phyloP scores from a whole-genome alignment of 37 sponge, comb jelly and placozoan genomes.

The Haliclona indistincta region DNA sequence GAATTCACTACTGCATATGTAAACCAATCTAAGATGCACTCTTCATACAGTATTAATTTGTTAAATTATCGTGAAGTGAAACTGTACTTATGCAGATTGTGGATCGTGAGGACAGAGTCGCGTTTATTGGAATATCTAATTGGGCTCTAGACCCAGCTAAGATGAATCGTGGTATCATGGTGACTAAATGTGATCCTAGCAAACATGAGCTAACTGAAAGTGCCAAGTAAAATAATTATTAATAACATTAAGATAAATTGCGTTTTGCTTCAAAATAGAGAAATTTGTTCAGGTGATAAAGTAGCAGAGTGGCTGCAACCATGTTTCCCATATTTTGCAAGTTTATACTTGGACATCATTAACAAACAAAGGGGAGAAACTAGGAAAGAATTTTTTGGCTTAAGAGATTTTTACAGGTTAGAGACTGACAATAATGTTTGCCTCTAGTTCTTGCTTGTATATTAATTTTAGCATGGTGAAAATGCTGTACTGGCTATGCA shows the following conservation, averaged over 20 bases:
- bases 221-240: conserved; percentile 36
- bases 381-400: conserved; percentile 71
- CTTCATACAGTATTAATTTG: too few relatives aligned
- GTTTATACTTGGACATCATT: conserved; percentile 35
- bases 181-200: conserved; percentile 65
- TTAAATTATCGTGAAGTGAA: too few relatives aligned
- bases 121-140: conserved; percentile 93
- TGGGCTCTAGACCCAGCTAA: conserved; percentile 97
- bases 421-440: neutral
- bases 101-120: conserved; percentile 55
- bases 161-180: conserved; percentile 94
- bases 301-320: conserved; percentile 21
- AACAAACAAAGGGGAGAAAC: neutral
- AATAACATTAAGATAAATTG: neutral
- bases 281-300: conserved; percentile 40
- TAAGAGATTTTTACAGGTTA: conserved; percentile 83
- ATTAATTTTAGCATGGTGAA: conserved; percentile 62
- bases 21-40: too few relatives aligned
- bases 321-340: conserved; percentile 21
- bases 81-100: conserved; percentile 35
- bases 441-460: neutral
- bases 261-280: neutral
- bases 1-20: too few relatives aligned
- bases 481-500: conserved; percentile 59
- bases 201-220: conserved; percentile 57